Evolutionary conservation across 37 sponge, comb jelly and placozoan species (phyloP).

Genomic region (Spongia lamella): DNA sequence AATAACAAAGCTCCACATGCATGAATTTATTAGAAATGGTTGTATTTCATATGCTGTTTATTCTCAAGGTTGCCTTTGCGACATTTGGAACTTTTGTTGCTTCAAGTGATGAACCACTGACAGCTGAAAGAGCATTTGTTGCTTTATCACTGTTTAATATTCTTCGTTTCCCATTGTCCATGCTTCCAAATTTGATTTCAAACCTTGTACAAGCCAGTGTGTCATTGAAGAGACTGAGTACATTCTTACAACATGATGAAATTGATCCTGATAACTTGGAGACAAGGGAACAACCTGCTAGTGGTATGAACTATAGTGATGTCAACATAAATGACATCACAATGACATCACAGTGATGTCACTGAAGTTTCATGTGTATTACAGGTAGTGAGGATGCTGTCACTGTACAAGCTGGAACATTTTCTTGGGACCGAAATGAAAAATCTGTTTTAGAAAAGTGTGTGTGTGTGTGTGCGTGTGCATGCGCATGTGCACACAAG

Average conservation of each 20-base stretch:
- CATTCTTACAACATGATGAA: constrained; percentile 79
- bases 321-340: too few relatives aligned
- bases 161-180: constrained; percentile 87
- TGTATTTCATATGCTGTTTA: neutral
- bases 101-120: constrained; percentile 58
- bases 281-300: constrained; percentile 30
- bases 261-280: constrained; percentile 72
- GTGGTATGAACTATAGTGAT: too few relatives aligned
- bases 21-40: neutral
- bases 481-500: neutral
- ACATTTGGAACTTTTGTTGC: constrained; percentile 91
- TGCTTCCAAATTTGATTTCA: constrained; percentile 87
- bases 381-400: constrained; percentile 52
- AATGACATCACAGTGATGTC: too few relatives aligned
- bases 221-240: constrained; percentile 76
- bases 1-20: too few relatives aligned
- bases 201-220: constrained; percentile 83
- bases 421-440: constrained; percentile 77
- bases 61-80: constrained; percentile 80
- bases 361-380: too few relatives aligned
- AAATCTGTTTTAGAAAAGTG: constrained; percentile 51
- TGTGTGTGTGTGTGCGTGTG: constrained; percentile 17
- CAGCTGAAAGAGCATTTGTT: constrained; percentile 91
- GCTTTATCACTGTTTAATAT: constrained; percentile 96
- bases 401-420: constrained; percentile 40